phyloP scores from a whole-genome alignment of 2,113 vertebrate genomes.

The Pycnonotus jocosus region DNA sequence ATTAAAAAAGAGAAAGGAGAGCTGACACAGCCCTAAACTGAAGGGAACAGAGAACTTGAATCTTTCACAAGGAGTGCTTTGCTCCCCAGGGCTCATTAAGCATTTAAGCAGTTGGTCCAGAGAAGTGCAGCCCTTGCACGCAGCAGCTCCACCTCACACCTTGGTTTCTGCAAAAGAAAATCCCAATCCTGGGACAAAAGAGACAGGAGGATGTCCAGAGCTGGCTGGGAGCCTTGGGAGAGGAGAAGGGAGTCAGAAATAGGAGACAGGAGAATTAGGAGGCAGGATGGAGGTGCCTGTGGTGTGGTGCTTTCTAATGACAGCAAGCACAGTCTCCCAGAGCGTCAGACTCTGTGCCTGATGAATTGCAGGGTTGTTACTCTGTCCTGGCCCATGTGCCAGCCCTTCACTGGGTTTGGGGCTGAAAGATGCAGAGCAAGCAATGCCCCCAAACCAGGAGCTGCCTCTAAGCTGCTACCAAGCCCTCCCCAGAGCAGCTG shows the following conservation, averaged over 20 bases:
- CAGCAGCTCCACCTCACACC: background rate
- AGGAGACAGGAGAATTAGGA: background rate
- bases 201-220: background rate
- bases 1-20: background rate
- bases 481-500: background rate
- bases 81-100: background rate
- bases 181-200: background rate
- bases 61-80: background rate
- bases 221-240: background rate
- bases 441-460: background rate
- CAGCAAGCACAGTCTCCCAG: background rate
- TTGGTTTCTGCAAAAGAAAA: background rate
- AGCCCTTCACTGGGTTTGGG: background rate
- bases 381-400: background rate
- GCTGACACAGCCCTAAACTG: background rate
- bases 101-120: background rate
- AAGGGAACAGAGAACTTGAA: background rate
- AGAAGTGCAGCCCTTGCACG: background rate
- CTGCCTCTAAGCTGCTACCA: background rate
- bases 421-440: background rate
- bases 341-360: background rate
- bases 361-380: background rate
- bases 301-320: background rate
- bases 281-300: background rate
- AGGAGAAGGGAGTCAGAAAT: background rate